A percentile compares a stretch with the other conserved stretches of the same genome.
Evolutionary conservation across 2,888 invertebrate species (phyloP).

Genomic region (Archips xylosteana): DNA sequence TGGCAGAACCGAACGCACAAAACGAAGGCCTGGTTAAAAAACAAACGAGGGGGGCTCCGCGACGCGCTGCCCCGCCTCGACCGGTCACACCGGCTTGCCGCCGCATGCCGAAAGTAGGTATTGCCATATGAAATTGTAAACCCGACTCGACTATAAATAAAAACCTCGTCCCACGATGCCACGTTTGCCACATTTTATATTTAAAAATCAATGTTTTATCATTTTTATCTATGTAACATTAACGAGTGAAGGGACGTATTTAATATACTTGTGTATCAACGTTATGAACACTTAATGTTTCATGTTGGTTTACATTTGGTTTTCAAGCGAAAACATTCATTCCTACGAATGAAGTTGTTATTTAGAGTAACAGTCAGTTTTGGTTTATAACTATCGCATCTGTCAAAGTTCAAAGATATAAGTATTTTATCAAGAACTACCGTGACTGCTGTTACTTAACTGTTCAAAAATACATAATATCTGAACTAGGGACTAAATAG

Average conservation of each 20-base stretch:
- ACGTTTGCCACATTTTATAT: neutral
- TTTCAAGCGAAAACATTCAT: too few relatives aligned
- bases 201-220: neutral
- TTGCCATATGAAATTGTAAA: slow-evolving; percentile 36
- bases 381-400: too few relatives aligned
- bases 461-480: neutral
- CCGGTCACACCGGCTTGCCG: slow-evolving; percentile 31
- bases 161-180: neutral
- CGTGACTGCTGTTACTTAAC: too few relatives aligned
- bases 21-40: slow-evolving; percentile 14
- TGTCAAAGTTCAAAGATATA: too few relatives aligned
- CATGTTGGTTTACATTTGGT: too few relatives aligned
- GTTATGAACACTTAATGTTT: too few relatives aligned
- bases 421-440: too few relatives aligned
- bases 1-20: slow-evolving; percentile 25
- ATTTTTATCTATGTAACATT: neutral
- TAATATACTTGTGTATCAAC: too few relatives aligned
- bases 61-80: slow-evolving; percentile 31
- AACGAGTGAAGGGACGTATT: too few relatives aligned
- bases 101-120: slow-evolving; percentile 17
- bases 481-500: neutral
- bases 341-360: too few relatives aligned
- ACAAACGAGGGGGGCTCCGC: slow-evolving; percentile 22
- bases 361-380: too few relatives aligned
- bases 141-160: neutral